Conservation (phyloP, 2,888 invertebrate genomes). For the Cotesia congregata region DNA sequence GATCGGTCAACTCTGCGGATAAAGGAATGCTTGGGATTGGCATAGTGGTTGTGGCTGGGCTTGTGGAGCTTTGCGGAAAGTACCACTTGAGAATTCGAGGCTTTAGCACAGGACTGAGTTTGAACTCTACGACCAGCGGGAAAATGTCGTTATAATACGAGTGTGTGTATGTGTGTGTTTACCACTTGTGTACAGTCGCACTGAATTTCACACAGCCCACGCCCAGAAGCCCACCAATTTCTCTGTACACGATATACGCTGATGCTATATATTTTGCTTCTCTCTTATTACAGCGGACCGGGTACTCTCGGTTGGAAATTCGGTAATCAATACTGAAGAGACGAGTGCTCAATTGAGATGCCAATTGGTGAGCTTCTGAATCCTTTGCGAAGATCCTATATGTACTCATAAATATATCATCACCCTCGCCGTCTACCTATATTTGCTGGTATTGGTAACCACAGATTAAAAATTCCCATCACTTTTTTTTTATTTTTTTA, state of each 20-base stretch:
- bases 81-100: conserved; percentile 47
- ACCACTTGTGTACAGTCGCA: conserved; percentile 16
- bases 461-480: conserved; percentile 5
- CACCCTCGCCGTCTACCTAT: background rate
- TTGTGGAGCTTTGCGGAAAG: conserved; percentile 22
- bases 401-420: background rate
- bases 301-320: conserved; percentile 27
- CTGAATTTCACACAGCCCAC: conserved; percentile 17
- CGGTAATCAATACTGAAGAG: conserved; percentile 35
- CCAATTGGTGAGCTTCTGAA: conserved; percentile 19
- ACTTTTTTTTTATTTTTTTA: background rate
- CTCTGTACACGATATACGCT: background rate
- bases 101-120: conserved; percentile 32
- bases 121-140: conserved; percentile 14
- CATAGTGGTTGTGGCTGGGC: conserved; percentile 25
- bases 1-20: conserved; percentile 1
- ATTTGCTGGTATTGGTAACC: background rate
- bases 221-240: conserved; percentile 8
- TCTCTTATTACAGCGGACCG: background rate
- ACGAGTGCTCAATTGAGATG: conserved; percentile 8
- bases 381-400: conserved; percentile 12
- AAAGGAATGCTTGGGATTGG: conserved; percentile 10
- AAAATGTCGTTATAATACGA: conserved; percentile 41
- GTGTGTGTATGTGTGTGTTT: conserved; percentile 29
- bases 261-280: conserved; percentile 12